Percentiles rank a stretch among this genome's conserved stretches.
Conservation (phyloP, 2,888 invertebrate species). For the Sepioteuthis lessoniana region DNA sequence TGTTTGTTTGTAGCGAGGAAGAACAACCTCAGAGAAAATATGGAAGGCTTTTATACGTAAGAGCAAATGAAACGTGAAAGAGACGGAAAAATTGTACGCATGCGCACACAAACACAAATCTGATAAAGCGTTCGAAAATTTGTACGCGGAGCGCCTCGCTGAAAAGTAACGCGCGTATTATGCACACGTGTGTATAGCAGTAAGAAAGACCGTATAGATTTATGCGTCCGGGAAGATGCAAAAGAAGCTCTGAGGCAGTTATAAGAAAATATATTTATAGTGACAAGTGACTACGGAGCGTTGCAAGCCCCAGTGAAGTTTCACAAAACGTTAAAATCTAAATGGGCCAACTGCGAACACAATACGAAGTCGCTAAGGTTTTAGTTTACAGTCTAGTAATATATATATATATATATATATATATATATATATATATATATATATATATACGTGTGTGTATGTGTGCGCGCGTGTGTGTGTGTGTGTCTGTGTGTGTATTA, state of each 20-base stretch:
- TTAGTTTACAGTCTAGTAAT: neutral
- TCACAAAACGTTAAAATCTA: neutral
- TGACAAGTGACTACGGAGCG: neutral
- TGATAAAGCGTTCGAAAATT: neutral
- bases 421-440: conserved; percentile 33
- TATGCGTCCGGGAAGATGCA: neutral
- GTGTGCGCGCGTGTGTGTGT: too few relatives aligned
- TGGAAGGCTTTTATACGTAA: neutral
- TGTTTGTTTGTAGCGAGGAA: neutral
- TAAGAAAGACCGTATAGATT: neutral
- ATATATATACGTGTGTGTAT: neutral
- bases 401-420: too few relatives aligned
- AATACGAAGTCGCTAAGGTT: neutral
- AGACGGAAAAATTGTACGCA: neutral
- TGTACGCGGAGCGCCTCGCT: neutral
- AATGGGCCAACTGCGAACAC: neutral
- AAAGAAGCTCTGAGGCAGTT: neutral
- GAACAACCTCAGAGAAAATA: neutral
- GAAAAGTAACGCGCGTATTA: neutral
- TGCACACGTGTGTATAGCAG: neutral
- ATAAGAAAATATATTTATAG: neutral
- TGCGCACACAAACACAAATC: neutral
- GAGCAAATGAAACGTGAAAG: neutral
- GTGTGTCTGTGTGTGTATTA: too few relatives aligned
- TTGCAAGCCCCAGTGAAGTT: neutral